Percentiles rank a stretch among this genome's conserved stretches.
phyloP scores from a whole-genome alignment of 2,888 invertebrate species.

The Aplocera efformata region DNA sequence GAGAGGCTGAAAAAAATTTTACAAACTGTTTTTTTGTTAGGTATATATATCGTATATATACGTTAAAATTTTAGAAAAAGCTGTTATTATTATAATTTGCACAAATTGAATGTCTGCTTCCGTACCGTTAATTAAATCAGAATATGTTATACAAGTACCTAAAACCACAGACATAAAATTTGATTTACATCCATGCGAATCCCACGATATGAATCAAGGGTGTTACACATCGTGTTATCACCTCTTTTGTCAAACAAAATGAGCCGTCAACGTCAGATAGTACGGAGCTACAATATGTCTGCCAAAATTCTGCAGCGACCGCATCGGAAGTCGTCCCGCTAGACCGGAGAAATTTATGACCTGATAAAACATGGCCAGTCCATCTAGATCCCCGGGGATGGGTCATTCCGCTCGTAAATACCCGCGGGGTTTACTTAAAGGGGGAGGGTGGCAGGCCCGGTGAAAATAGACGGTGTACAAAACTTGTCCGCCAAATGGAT shows the following conservation, averaged over 20 bases:
- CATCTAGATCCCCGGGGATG: slow-evolving; percentile 47
- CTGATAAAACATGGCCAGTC: slow-evolving; percentile 66
- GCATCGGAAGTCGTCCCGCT: slow-evolving; percentile 57
- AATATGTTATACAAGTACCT: too few species aligned
- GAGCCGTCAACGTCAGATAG: slow-evolving; percentile 10
- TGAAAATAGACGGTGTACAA: slow-evolving; percentile 50
- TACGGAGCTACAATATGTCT: slow-evolving; percentile 35
- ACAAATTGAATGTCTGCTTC: too few species aligned
- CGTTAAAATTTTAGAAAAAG: too few species aligned
- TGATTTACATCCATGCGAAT: too few species aligned
- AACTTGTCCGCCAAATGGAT: slow-evolving; percentile 73
- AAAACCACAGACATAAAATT: too few species aligned
- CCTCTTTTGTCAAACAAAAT: slow-evolving; percentile 13
- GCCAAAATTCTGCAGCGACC: slow-evolving; percentile 57
- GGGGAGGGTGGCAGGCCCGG: slow-evolving; percentile 40
- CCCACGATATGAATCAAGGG: too few species aligned
- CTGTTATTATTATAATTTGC: too few species aligned
- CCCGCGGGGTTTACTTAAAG: slow-evolving; percentile 11
- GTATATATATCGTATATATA: too few species aligned
- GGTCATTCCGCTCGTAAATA: slow-evolving; percentile 32
- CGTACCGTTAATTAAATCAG: too few species aligned
- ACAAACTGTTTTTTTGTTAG: too few species aligned
- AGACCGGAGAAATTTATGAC: slow-evolving; percentile 71
- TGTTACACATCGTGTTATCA: not conserved
- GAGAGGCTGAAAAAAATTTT: too few species aligned